A percentile compares a stretch with the other conserved stretches of the same genome.
Evolutionary conservation across 2,113 vertebrate genomes (phyloP).

Genomic region (Leucosticte australis): DNA sequence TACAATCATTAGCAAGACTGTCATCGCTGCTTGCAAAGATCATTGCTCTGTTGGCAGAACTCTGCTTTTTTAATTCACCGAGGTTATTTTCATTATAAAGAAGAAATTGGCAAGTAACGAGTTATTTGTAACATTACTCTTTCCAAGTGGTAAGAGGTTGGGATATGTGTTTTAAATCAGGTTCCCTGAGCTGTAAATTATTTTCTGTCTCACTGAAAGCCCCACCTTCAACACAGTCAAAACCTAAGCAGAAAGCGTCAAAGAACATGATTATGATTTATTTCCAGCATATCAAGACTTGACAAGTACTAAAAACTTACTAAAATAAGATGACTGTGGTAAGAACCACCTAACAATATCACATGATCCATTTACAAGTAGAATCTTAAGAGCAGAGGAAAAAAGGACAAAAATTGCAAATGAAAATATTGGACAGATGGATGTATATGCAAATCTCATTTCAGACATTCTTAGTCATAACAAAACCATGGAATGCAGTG

Average conservation of each 20-base stretch:
- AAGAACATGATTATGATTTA: not conserved
- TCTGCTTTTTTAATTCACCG: not conserved
- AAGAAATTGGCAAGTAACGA: not conserved
- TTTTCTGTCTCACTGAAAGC: not conserved
- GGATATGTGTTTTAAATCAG: not conserved
- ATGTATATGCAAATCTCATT: not conserved
- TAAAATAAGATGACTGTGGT: not conserved
- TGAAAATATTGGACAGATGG: not conserved
- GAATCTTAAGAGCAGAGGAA: not conserved
- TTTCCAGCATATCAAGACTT: not conserved
- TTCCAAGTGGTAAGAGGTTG: not conserved
- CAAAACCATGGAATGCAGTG: not conserved
- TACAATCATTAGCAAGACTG: not conserved
- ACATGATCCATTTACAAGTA: not conserved
- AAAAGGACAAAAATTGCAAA: not conserved
- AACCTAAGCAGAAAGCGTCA: not conserved
- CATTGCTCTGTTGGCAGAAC: not conserved
- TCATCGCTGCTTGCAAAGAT: not conserved
- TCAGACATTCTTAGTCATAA: not conserved
- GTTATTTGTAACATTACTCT: not conserved
- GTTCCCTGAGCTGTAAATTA: not conserved
- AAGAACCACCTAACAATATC: not conserved
- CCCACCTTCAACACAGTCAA: not conserved
- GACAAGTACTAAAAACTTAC: not conserved
- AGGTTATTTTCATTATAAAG: not conserved